A percentile compares a stretch with the other conserved stretches of the same genome.
Conservation (phyloP, 2,888 invertebrate genomes). For the Tridacna crocea region DNA sequence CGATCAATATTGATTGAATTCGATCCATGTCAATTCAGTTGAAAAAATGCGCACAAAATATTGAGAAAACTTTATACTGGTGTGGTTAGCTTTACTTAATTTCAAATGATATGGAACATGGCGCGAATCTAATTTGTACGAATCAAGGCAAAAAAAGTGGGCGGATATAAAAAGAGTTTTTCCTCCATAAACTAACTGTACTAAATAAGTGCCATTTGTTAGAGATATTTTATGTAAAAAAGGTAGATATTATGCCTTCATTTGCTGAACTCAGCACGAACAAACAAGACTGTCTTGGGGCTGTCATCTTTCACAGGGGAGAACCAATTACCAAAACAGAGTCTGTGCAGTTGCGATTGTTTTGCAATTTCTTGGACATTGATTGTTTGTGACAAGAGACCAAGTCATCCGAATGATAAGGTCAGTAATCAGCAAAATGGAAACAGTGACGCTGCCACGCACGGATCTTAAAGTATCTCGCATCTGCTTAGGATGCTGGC, state of each 20-base stretch:
- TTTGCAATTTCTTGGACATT: conserved; percentile 12
- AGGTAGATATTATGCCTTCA: conserved; percentile 36
- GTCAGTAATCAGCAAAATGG: conserved; percentile 44
- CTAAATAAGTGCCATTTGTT: not conserved
- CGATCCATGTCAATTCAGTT: no score
- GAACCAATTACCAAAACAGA: conserved; percentile 1
- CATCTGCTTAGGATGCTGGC: conserved; percentile 82
- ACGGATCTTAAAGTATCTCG: conserved; percentile 80
- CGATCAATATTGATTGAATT: no score
- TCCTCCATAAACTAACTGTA: not conserved
- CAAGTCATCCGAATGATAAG: not conserved
- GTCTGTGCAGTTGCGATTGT: not conserved
- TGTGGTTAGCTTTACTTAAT: no score
- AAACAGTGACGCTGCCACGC: conserved; percentile 70
- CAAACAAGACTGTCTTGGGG: conserved; percentile 58
- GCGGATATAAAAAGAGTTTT: not conserved
- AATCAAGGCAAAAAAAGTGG: not conserved
- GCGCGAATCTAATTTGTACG: no score
- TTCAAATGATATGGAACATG: no score
- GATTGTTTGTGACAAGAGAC: not conserved
- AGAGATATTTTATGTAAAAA: not conserved
- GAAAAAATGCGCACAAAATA: no score
- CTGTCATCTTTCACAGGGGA: conserved; percentile 47
- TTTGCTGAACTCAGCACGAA: conserved; percentile 53
- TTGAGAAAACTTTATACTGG: no score